These are phyloP conservation scores for Dexiosoma caninum DNA, from an alignment of 2,888 invertebrate species.

Conservation along the genomic window DNA sequence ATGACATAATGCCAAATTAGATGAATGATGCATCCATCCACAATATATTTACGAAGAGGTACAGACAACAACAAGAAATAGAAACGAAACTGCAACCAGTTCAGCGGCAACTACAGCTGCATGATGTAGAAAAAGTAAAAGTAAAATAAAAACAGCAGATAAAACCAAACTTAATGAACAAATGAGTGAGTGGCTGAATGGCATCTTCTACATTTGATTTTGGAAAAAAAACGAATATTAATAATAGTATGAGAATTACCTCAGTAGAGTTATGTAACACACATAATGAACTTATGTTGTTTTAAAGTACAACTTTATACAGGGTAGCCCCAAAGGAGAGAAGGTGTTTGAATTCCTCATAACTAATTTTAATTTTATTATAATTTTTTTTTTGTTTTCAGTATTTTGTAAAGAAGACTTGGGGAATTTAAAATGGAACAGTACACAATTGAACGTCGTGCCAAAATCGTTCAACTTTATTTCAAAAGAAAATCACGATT, in stretches of 20 bases:
- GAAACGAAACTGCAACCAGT: conserved; percentile 13
- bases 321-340: too few relatives aligned
- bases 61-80: not conserved
- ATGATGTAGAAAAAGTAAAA: conserved; percentile 44
- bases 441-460: too few relatives aligned
- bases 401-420: too few relatives aligned
- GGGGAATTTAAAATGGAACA: too few relatives aligned
- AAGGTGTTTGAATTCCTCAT: too few relatives aligned
- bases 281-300: not conserved
- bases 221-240: not conserved
- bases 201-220: conserved; percentile 52
- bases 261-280: not conserved
- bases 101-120: conserved; percentile 8
- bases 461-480: too few relatives aligned
- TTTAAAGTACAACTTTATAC: too few relatives aligned
- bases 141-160: conserved; percentile 13
- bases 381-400: too few relatives aligned
- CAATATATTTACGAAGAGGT: not conserved
- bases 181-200: conserved; percentile 42
- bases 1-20: conserved; percentile 51
- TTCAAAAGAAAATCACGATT: too few relatives aligned
- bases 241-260: conserved; percentile 4
- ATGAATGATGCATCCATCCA: conserved; percentile 36
- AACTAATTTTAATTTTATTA: too few relatives aligned
- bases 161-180: not conserved